Evolutionary conservation across 2,888 invertebrate genomes (phyloP).

Genomic region (Agrochola litura): DNA sequence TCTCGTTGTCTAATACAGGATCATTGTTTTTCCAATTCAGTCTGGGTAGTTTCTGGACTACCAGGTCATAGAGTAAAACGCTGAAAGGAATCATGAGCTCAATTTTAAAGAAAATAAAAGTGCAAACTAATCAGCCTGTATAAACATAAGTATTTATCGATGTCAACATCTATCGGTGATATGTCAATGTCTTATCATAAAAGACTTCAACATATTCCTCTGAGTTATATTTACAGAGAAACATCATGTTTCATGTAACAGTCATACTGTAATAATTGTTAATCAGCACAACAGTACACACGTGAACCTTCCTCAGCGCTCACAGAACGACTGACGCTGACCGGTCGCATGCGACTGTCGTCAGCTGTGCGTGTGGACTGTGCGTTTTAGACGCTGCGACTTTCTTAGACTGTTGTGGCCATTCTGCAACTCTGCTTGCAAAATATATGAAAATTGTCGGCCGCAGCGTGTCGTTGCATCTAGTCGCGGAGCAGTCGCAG

Average conservation of each 20-base stretch:
- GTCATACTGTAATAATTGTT: too few relatives aligned
- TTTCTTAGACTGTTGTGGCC: neutral
- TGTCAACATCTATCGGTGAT: neutral
- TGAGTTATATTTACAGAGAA: neutral
- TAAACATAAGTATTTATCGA: too few relatives aligned
- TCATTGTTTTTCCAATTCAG: too few relatives aligned
- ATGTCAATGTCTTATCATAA: neutral
- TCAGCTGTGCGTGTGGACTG: neutral
- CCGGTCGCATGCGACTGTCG: neutral
- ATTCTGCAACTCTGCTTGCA: neutral
- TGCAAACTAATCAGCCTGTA: neutral
- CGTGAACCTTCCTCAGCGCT: too few relatives aligned
- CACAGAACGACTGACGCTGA: too few relatives aligned
- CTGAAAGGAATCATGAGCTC: too few relatives aligned
- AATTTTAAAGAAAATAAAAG: too few relatives aligned
- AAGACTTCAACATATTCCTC: neutral
- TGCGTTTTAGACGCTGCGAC: too few relatives aligned
- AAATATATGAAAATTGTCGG: neutral
- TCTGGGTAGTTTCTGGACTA: too few relatives aligned
- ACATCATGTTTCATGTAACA: neutral
- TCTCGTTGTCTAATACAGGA: too few relatives aligned
- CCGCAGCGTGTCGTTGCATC: neutral
- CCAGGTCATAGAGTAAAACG: too few relatives aligned
- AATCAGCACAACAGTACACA: too few relatives aligned
- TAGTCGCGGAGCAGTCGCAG: neutral